These are phyloP conservation scores for Mormoops blainvillei DNA, from an alignment of 2,113 vertebrate genomes.

Conservation along the genomic window DNA sequence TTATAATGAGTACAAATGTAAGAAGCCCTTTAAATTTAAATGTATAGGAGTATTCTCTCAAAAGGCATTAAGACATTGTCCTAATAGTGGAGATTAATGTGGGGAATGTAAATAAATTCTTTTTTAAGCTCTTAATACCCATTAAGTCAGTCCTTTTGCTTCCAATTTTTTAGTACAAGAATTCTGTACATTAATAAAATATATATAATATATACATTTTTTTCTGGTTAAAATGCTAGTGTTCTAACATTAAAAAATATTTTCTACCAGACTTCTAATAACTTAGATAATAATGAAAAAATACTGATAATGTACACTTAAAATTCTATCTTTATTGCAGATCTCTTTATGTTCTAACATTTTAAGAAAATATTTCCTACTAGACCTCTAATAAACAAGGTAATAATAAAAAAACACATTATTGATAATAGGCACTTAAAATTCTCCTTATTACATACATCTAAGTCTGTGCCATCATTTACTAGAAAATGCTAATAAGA, in stretches of 20 bases:
- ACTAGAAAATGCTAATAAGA: conserved; percentile 32
- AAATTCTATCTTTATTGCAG: not conserved
- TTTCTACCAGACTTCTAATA: not conserved
- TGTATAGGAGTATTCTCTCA: not conserved
- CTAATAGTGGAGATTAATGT: not conserved
- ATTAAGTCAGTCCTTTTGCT: not conserved
- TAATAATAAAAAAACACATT: not conserved
- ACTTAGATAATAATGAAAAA: not conserved
- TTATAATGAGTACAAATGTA: not conserved
- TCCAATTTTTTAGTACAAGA: not conserved
- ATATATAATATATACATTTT: not conserved
- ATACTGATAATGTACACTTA: not conserved
- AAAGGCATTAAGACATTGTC: not conserved
- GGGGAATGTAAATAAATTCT: not conserved
- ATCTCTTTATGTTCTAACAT: not conserved
- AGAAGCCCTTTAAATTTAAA: conserved; percentile 9
- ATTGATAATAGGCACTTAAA: not conserved
- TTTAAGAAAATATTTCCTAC: conserved; percentile 33
- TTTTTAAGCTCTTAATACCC: not conserved
- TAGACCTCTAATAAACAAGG: not conserved
- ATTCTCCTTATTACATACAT: not conserved
- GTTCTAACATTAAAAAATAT: conserved; percentile 31
- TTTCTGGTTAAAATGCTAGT: conserved; percentile 3
- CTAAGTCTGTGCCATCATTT: not conserved
- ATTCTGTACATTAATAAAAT: not conserved